These are phyloP conservation scores for Cepphus grylle DNA, from an alignment of 2,113 vertebrate species.

Conservation along the genomic window DNA sequence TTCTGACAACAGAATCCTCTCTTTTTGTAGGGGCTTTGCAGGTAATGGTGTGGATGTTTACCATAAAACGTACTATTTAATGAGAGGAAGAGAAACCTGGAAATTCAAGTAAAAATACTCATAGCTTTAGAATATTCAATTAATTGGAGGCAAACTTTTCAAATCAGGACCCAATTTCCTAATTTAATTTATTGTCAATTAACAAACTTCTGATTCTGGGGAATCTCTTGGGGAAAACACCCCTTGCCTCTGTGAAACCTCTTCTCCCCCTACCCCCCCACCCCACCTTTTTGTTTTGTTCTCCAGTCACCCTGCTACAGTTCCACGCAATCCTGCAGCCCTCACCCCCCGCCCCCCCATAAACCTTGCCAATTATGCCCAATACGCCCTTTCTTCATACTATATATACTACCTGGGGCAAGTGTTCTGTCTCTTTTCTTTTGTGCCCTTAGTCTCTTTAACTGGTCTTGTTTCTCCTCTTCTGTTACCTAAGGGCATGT, in stretches of 20 bases:
- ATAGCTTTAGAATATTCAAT: neutral
- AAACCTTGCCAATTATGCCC: neutral
- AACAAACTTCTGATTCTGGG: neutral
- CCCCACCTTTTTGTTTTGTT: neutral
- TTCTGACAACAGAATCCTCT: neutral
- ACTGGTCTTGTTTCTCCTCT: neutral
- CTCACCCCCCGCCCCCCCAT: accelerated
- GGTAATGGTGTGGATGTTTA: neutral
- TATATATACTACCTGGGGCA: accelerated
- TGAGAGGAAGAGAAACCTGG: neutral
- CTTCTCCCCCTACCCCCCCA: neutral
- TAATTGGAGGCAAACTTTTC: neutral
- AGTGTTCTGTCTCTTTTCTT: neutral
- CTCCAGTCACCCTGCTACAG: accelerated
- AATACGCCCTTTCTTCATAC: neutral
- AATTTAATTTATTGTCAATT: neutral
- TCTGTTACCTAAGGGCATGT: neutral
- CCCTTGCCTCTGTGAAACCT: neutral
- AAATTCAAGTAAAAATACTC: neutral
- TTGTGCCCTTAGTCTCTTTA: neutral
- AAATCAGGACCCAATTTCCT: neutral
- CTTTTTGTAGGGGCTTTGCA: neutral
- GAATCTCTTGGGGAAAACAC: neutral
- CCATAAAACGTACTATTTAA: neutral
- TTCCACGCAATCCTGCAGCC: neutral